A percentile compares a stretch with the other conserved stretches of the same genome.
phyloP scores from a whole-genome alignment of 2,888 invertebrate genomes.

The Arctia plantaginis region DNA sequence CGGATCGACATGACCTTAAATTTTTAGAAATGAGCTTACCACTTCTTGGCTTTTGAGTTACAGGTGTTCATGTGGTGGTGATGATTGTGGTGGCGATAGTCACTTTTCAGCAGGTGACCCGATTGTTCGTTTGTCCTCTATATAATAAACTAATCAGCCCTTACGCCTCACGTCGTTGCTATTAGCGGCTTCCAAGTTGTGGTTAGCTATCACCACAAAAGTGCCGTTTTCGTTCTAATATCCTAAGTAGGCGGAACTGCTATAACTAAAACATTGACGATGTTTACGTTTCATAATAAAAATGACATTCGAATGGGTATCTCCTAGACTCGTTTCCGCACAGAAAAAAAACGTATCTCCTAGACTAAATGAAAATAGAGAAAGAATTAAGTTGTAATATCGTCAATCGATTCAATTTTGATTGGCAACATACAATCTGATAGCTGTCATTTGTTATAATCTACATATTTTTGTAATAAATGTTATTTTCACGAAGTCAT shows the following conservation, averaged over 20 bases:
- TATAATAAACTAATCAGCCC: too few relatives aligned
- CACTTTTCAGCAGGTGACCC: too few relatives aligned
- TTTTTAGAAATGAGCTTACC: not conserved
- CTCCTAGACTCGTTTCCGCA: not conserved
- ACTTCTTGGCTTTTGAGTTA: too few relatives aligned
- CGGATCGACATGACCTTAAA: too few relatives aligned
- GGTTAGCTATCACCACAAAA: not conserved
- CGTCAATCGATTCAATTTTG: slow-evolving; percentile 2
- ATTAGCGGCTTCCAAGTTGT: not conserved
- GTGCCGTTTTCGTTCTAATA: not conserved
- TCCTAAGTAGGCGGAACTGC: not conserved
- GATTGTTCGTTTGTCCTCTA: too few relatives aligned
- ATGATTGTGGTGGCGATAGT: too few relatives aligned
- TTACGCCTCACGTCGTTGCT: not conserved
- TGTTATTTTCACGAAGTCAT: not conserved
- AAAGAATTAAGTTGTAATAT: not conserved
- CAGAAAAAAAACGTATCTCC: too few relatives aligned
- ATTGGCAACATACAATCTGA: slow-evolving; percentile 2
- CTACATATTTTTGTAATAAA: not conserved
- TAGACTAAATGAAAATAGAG: not conserved
- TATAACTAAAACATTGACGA: not conserved
- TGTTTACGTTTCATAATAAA: not conserved
- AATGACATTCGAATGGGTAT: not conserved
- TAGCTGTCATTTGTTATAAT: not conserved
- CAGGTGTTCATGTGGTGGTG: too few relatives aligned